Base-by-base conservation (phyloP, 2,888 invertebrate genomes). In the Arrhopalites spinosus region DNA sequence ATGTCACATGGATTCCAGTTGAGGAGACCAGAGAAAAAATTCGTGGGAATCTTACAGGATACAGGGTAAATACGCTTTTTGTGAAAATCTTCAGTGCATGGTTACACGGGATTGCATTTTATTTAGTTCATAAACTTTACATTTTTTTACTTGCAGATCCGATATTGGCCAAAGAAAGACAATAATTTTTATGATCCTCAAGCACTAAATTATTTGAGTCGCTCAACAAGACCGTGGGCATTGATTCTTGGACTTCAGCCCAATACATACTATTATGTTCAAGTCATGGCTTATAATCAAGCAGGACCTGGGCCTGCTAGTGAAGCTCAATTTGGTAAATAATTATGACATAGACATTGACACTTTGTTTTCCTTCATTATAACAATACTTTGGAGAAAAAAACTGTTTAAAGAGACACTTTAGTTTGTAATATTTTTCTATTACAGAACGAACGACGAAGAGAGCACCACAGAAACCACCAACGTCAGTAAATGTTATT, bases 271-370 rank as follows among this genome's bases (percentile, higher is more conserved):
- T 98, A 98, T 86, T 92, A 89, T 84, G 95, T 98, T 0, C 94
- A 95, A 88, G 93, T 94, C 1, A 96, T 97, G 95, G 96, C 95
- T 0, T 97, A 94, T 84, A 98, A 98, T 87, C 90, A 93, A 0
- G 98, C 97, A 2, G 98, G 98, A 1, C 96, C 96, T 86, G 97
- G 97, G 2, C 95, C 96, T 0, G 96, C 97, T 85, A 96, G 96
- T 87, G 96, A 96, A 87, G 89, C 93, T 59, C 94, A 90, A 85
- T 86, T 93, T 79, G 91, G 90, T 90, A 85, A 81, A 53, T 53
- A 1, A 47, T 47, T 47, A 47, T 47, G 45, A 45, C 45, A 45
- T 45, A 45, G 15, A 45, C 15, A 45, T 45, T 45, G 7, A 45
- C 7, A 45, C 15, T 45, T 11, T 45, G 56, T 27, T 23, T 27